Base-by-base conservation (phyloP, 2,888 invertebrate genomes). In the Sycophila texana region DNA sequence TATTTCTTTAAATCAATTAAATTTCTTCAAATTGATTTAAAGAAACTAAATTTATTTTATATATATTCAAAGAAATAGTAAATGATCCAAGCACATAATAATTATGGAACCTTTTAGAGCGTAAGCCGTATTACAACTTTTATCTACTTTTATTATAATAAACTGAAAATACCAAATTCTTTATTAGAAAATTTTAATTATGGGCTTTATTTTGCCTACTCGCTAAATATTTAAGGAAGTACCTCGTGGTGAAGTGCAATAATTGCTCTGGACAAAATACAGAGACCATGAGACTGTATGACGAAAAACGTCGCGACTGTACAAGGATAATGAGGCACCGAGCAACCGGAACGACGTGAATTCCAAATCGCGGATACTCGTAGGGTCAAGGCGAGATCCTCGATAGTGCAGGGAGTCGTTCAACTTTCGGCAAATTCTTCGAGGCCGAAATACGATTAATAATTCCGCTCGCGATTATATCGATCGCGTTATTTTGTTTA, bases 171-270 rank as follows among this genome's bases (percentile, higher is more conserved):
- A 0, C 7, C 2, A 30, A 30, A 4, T 4, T 7, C 7, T 4
- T 30, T 30, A 5, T 30, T 30, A 30, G 30, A 30, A 30, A 30
- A 30, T 30, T 4, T 30, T 30, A 30, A 30, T 30, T 5, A 4
- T 30, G 7, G 30, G 7, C 30, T 30, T 7, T 30, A 7, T 30
- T 30, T 30, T 30, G 30, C 30, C 30, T 39, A 39, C 7, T 60
- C 26, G 60, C 4, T 14, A 13, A 16, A 60, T 30, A 61, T 75
- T 68, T 75, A 61, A 67, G 60, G 61, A 68, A 68, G 60, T 51
- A 13, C 13, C 60, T 60, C 60, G 4, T 14, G n/a, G n/a, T n/a
- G n/a, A 1, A 22, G 16, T 22, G 7, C 18, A n/a, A 13, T 47
- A 14, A 53, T 63, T 55, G 3, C 39, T 2, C 39, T 16, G 14